Evolutionary conservation across 1,140 invertebrate species (phyloP), one percentile per base, ranked within the genome.

Genomic region (Drosophila oshimai): DNA sequence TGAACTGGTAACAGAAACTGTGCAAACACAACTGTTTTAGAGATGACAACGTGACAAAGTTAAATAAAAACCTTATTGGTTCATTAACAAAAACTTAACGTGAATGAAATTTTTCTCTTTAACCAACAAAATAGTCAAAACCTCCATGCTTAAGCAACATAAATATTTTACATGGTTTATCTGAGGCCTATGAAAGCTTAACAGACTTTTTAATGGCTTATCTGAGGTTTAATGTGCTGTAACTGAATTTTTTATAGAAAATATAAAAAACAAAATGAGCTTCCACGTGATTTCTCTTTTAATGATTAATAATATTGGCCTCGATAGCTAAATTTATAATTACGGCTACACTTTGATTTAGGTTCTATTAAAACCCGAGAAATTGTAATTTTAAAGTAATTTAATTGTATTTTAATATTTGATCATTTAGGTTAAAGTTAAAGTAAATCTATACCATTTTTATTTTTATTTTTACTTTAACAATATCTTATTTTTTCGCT

Each of bases 1-100:
- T 68, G 42, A 67, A 67, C 53, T 41, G 53, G 50, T 55, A 50
- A 75, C 50, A 46, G 46, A 77, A 75, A 65, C 73, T 72, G 73
- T 68, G 55, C 29, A 77, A 83, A 83, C 45, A 57, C 34, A 60
- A 34, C 28, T 22, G 28, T 41, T 10, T 46, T 75, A 45, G 76
- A 1, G 75, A 74, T 75, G 75, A 26, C 17, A 49, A 18, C 45
- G 75, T 79, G 76, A 62, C 41, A 17, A 9, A 10, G 22, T 26
- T 34, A 6, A n/a, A 22, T 12, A 42, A n/a, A n/a, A 50, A 71
- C 20, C 20, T 71, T 39, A 33, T 22, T 37, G 24, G 20, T 20
- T 18, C 45, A 29, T 33, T 55, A 29, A 12, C 24, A 1, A 7
- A 33, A 50, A 22, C 12, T 20, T 7, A 2, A 22, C 22, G 5